These are phyloP conservation scores for Hyposmocoma kahamanoa DNA, from an alignment of 1,140 invertebrate species.

Conservation along the genomic window DNA sequence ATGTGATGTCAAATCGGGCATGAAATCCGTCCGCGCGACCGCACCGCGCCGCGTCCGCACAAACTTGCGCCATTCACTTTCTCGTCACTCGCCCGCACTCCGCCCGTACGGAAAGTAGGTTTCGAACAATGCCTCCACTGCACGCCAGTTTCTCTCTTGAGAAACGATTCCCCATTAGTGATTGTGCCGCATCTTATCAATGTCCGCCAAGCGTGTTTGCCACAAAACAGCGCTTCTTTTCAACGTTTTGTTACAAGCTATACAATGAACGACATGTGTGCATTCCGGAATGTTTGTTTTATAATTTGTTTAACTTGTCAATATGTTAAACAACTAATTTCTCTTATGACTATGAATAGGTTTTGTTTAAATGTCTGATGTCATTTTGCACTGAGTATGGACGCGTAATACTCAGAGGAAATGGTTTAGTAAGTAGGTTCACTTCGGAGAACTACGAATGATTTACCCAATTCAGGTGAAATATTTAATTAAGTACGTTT, in stretches of 20 bases:
- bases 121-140: constrained; percentile 55
- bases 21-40: constrained; percentile 46
- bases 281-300: too few relatives aligned
- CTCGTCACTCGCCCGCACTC: constrained; percentile 29
- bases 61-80: constrained; percentile 65
- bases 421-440: too few relatives aligned
- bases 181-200: constrained; percentile 29
- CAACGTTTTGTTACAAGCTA: neutral
- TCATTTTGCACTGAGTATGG: too few relatives aligned
- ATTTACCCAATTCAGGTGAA: too few relatives aligned
- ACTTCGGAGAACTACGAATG: too few relatives aligned
- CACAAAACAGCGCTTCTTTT: neutral
- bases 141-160: constrained; percentile 61
- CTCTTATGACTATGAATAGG: too few relatives aligned
- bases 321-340: too few relatives aligned
- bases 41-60: constrained; percentile 32
- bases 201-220: constrained; percentile 4
- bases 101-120: constrained; percentile 56
- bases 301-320: too few relatives aligned
- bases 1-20: constrained; percentile 39
- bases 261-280: too few relatives aligned
- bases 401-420: too few relatives aligned
- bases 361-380: too few relatives aligned
- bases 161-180: constrained; percentile 33
- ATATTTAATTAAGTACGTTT: too few relatives aligned